Evolutionary conservation across 2,888 invertebrate species (phyloP), one percentile per base, ranked within the genome.

Genomic region (Stramonita haemastoma): DNA sequence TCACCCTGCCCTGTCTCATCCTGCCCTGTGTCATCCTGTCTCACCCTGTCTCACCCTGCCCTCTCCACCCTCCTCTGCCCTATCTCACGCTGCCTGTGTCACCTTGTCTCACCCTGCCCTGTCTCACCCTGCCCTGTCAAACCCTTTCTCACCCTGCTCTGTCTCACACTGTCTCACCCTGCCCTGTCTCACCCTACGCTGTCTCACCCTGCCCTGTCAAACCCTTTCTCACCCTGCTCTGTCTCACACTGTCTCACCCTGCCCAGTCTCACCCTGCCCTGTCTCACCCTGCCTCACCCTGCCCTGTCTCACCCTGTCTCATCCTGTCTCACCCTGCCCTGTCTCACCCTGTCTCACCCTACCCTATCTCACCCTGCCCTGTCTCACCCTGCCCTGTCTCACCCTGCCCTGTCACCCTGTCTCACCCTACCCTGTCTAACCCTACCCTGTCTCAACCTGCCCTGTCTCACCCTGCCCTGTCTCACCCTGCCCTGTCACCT

Each of bases 191-290:
- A 8, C 26, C 91, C 73, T 89, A 79, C n/a, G 22, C 26, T 26
- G 73, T 73, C 91, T 90, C 5, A 90, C 91, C 90, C 73, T n/a
- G n/a, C n/a, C n/a, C n/a, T 90, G 29, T 70, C 87, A 32, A 2
- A 66, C 29, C 66, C 26, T 70, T n/a, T 15, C 66, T 29, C 29
- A 13, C 70, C 26, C 22, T 34, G 1, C 87, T 32, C 66, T 70
- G 66, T 73, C 8, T 6, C 26, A 6, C 8, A 17, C 1, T 2
- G 4, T 73, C 8, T 6, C 17, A 22, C 73, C 26, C 26, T 6
- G 73, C 0, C 73, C 2, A 8, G 60, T 60, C 60, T n/a, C n/a
- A 60, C 1, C 60, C 60, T 60, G 60, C 0, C 60, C 2, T 57
- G 11, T 57, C 57, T 57, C 57, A 13, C 57, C 15, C 57, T 57